Evolutionary conservation across 2,797 vertebrate genomes (phyloP), one percentile per base, ranked within the genome.

Genomic region (Siniperca scherzeri): DNA sequence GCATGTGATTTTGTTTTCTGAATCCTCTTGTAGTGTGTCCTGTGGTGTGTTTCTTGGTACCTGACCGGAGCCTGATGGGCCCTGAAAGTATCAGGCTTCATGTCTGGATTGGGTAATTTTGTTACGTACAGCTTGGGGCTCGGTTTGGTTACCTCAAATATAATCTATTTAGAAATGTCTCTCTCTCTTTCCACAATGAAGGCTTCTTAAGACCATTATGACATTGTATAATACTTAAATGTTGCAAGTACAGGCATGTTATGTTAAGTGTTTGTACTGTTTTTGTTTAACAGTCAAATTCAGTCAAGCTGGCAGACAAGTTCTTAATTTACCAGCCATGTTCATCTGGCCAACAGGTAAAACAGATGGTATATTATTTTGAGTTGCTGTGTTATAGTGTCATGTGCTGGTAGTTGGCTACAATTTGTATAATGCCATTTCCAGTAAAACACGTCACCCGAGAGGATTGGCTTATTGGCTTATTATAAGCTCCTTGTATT

Each of bases 401-500:
- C 70, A 77, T 33, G 12, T 67, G 74, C 40, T 79, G 64, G 71
- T 50, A 64, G 59, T 75, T 80, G 19, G 66, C 77, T 74, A 25
- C 21, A 67, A 62, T 73, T 38, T 52, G 67, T 55, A 69, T 62
- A 71, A 80, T 22, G 40, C 22, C 22, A 64, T 76, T 85, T 87
- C 53, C 59, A 74, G 55, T 68, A 68, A 80, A 88, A 88, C 52
- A 80, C 52, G n/a, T 87, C 83, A 89, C 38, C 50, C 21, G 25
- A 73, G 65, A 71, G 62, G 74, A 81, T 85, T 78, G 74, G 86
- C 80, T 92, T 85, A 83, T 25, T 83, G 85, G 83, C 64, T 88
- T 90, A 87, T 82, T 57, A 80, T 91, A 92, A 92, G 88, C 89
- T 81, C 14, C 71, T 81, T 90, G 70, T 85, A 60, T 78, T 88